phyloP scores from a whole-genome alignment of 2,888 invertebrate species.

The Hirtodrosophila duncani region DNA sequence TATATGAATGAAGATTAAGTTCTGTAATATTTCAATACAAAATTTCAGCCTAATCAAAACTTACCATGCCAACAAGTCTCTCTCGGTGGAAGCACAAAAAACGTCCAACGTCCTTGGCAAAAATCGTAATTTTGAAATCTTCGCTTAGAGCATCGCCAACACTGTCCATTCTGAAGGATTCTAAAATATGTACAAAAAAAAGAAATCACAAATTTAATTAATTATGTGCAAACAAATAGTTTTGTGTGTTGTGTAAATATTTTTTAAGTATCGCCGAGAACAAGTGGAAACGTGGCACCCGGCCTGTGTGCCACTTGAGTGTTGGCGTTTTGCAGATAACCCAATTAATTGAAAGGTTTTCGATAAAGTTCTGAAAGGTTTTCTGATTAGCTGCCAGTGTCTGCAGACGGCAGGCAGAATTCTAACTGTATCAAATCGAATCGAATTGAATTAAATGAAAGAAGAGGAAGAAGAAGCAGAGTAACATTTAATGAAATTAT shows the following conservation, averaged over 20 bases:
- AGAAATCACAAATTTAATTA: slow-evolving; percentile 51
- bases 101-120: slow-evolving; percentile 72
- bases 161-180: slow-evolving; percentile 74
- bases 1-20: neutral
- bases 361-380: slow-evolving; percentile 63
- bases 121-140: slow-evolving; percentile 75
- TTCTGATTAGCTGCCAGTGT: slow-evolving; percentile 63
- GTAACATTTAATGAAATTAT: slow-evolving; percentile 19
- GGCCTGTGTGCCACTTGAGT: slow-evolving; percentile 35
- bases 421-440: no score
- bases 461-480: no score
- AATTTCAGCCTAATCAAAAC: slow-evolving; percentile 16
- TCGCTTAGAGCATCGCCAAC: slow-evolving; percentile 68
- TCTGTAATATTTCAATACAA: neutral
- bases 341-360: slow-evolving; percentile 70
- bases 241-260: slow-evolving; percentile 33
- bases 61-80: slow-evolving; percentile 75
- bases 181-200: slow-evolving; percentile 47
- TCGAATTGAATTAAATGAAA: no score
- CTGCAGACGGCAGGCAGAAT: no score
- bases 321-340: slow-evolving; percentile 63
- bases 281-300: neutral
- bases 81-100: slow-evolving; percentile 75
- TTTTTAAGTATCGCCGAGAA: slow-evolving; percentile 38
- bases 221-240: slow-evolving; percentile 47